A percentile compares a stretch with the other conserved stretches of the same genome.
phyloP scores from a whole-genome alignment of 2,888 invertebrate species.

The Lasius fuliginosus region DNA sequence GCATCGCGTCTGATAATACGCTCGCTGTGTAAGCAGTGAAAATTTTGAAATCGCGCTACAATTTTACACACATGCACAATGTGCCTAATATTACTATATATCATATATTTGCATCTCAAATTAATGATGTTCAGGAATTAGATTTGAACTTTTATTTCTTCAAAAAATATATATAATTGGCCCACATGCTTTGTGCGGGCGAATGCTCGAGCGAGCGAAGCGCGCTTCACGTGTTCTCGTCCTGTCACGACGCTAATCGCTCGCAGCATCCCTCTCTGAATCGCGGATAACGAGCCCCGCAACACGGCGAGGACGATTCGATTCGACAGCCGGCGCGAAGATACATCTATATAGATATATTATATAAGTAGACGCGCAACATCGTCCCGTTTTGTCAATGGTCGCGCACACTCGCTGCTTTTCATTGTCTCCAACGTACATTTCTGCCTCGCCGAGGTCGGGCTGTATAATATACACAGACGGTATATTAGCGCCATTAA shows the following conservation, averaged over 20 bases:
- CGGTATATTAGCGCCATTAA: neutral
- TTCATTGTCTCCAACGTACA: neutral
- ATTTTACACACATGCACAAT: neutral
- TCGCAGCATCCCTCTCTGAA: slow-evolving; percentile 17
- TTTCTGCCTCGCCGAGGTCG: neutral
- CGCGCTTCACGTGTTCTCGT: slow-evolving; percentile 62
- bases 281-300: neutral
- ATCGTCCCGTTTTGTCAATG: slow-evolving; percentile 24
- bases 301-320: slow-evolving; percentile 6
- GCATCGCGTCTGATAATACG: neutral
- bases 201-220: neutral
- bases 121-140: neutral
- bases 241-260: neutral
- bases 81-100: neutral
- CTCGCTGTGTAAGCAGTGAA: neutral
- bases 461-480: neutral
- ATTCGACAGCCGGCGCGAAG: slow-evolving; percentile 17
- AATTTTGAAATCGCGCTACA: neutral
- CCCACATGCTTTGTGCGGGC: neutral
- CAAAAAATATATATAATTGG: neutral
- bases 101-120: neutral
- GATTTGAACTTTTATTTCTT: too few relatives aligned
- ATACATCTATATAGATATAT: slow-evolving; percentile 4
- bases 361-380: slow-evolving; percentile 31
- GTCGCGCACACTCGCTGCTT: neutral